Evolutionary conservation across 2,888 invertebrate species (phyloP), one percentile per base, ranked within the genome.

Genomic region (Agrotis clavis): DNA sequence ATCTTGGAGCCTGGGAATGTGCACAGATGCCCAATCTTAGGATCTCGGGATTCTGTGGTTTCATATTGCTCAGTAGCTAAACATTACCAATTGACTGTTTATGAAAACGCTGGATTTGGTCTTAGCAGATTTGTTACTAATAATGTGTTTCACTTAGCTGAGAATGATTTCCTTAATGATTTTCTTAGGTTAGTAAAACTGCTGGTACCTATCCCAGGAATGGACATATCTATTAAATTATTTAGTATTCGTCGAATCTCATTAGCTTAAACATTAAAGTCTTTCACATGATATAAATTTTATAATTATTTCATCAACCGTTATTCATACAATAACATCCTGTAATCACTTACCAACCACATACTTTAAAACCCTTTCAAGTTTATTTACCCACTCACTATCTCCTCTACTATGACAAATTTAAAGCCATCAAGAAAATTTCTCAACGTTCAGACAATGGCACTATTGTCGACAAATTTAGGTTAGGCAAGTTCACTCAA

Each of bases 401-500:
- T 91, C 91, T 92, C 90, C 87, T 84, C 89, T 88, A 87, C 89
- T 87, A 85, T 83, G 85, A 86, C 79, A 86, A 86, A 86, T 86
- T 85, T 85, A 86, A 84, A 87, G 88, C 90, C 90, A 89, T 90
- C 88, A 90, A 92, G 90, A 90, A 91, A 91, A 90, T 90, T 90
- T 91, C 90, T 89, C 86, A 87, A 89, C 89, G 86, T 87, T 85
- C 84, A 92, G 90, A 95, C 94, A 95, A 95, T 92, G 90, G 89
- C 88, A 88, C 87, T 91, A 91, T 94, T 95, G 94, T 94, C 87
- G 86, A 90, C 91, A 91, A n/a, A 95, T 95, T 93, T 94, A 90
- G 95, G 94, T 95, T 94, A 94, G 91, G 84, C 81, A 90, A 92
- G 95, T 95, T 95, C 95, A 95, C 91, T 95, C 94, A 96, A 94